Base-by-base conservation (phyloP, 2,113 vertebrate genomes). In the Pangasianodon gigas region DNA sequence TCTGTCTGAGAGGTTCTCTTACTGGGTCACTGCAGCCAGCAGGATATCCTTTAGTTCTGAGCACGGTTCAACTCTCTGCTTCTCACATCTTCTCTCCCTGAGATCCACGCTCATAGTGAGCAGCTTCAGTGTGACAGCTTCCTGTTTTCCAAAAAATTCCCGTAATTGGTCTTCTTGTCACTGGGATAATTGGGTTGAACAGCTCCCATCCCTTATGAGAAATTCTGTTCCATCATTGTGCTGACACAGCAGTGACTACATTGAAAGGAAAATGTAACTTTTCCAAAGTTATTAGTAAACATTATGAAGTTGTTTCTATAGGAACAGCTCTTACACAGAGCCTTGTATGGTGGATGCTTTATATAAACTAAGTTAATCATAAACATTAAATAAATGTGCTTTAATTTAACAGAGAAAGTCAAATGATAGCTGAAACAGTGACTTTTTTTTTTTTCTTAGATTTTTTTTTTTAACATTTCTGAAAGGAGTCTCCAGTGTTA, bases 61-160 rank as follows among this genome's bases (percentile, higher is more conserved):
- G 88, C 82, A 90, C 86, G 58, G 87, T 87, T 91, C 86, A 82
- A 86, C 65, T 18, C 74, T 18, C 85, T 16, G n/a, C 84, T 83
- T 75, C 69, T 87, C 62, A 48, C 90, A 91, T 92, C 71, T 56
- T 85, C 58, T 90, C 89, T 89, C 56, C 11, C 62, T 90, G 89
- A 91, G 84, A 91, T 91, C 88, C 94, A 91, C 88, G 87, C 89
- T 79, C 26, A 19, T 65, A 87, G 84, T 2, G 32, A 71, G 79
- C 85, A 83, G 32, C 81, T 58, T 56, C 32, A 37, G 1, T 83
- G 7, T 83, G n/a, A 26, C 54, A 60, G 81, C 91, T 93, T 96
- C 95, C 95, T 96, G 95, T 95, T 44, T 44, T 60, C 14, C 51
- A 10, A 60, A 94, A 94, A 91, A 90, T 81, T n/a, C 65, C 91